Evolutionary conservation across 2,797 vertebrate species (phyloP).

Genomic region (Mionectes olivaceus): DNA sequence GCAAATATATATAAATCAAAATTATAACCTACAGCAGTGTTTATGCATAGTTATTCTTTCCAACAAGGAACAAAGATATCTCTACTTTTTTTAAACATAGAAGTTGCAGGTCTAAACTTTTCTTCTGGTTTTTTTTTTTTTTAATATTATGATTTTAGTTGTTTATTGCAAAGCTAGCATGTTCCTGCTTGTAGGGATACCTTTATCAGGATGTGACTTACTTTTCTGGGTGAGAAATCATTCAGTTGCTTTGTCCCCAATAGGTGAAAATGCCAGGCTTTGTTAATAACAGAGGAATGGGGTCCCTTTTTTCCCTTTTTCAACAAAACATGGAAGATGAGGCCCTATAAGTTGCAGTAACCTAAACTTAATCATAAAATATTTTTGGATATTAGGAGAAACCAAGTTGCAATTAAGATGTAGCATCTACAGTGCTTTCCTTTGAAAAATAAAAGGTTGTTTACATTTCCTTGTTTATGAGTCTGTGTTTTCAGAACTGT

Average conservation of each 20-base stretch:
- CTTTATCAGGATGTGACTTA: not conserved
- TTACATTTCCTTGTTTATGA: not conserved
- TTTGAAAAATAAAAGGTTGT: not conserved
- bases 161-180: not conserved
- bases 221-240: not conserved
- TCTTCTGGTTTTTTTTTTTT: not conserved
- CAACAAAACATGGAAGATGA: not conserved
- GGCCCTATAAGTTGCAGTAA: not conserved
- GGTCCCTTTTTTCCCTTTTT: not conserved
- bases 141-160: not conserved
- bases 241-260: not conserved
- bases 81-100: not conserved
- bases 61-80: not conserved
- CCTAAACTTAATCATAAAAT: not conserved
- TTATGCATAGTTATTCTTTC: not conserved
- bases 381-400: not conserved
- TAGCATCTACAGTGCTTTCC: not conserved
- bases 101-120: not conserved
- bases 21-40: not conserved
- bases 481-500: not conserved
- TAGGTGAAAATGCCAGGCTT: not conserved
- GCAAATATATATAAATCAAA: not conserved
- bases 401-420: not conserved
- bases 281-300: not conserved
- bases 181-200: not conserved